Evolutionary conservation across 2,888 invertebrate species (phyloP).

Genomic region (Hypena proboscidalis): DNA sequence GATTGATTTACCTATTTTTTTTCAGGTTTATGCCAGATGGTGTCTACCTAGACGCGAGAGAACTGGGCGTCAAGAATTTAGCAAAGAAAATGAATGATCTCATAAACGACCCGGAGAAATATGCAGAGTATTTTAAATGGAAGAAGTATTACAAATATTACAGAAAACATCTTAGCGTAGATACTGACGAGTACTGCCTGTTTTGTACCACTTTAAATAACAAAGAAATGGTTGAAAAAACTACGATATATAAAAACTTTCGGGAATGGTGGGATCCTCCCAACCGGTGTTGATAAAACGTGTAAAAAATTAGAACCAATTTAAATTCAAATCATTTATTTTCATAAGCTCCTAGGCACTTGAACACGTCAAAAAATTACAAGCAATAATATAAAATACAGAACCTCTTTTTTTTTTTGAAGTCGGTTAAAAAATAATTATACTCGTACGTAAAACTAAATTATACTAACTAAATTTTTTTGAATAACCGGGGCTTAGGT

Average conservation of each 20-base stretch:
- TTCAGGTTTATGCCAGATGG: conserved; percentile 53
- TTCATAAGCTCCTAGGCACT: too few relatives aligned
- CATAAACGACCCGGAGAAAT: conserved; percentile 43
- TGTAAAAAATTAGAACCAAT: background rate
- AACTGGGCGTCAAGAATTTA: conserved; percentile 28
- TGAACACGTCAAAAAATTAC: too few relatives aligned
- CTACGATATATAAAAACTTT: conserved; percentile 37
- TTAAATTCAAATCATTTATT: too few relatives aligned
- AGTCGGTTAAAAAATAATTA: too few relatives aligned
- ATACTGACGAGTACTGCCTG: conserved; percentile 47
- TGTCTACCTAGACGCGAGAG: conserved; percentile 48
- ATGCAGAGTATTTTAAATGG: conserved; percentile 54
- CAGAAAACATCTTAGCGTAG: conserved; percentile 25
- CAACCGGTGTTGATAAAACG: conserved; percentile 15
- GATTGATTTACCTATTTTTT: background rate
- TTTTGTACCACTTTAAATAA: conserved; percentile 47
- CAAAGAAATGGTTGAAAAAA: conserved; percentile 28
- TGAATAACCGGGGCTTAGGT: too few relatives aligned
- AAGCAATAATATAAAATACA: too few relatives aligned
- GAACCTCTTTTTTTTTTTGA: too few relatives aligned
- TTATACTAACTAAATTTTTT: too few relatives aligned
- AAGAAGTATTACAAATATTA: conserved; percentile 52
- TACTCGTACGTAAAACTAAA: too few relatives aligned
- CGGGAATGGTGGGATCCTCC: conserved; percentile 32
- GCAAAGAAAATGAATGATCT: conserved; percentile 45